A percentile compares a stretch with the other conserved stretches of the same genome.
Evolutionary conservation across 2,113 vertebrate species (phyloP).

Genomic region (Tachysurus vachellii): DNA sequence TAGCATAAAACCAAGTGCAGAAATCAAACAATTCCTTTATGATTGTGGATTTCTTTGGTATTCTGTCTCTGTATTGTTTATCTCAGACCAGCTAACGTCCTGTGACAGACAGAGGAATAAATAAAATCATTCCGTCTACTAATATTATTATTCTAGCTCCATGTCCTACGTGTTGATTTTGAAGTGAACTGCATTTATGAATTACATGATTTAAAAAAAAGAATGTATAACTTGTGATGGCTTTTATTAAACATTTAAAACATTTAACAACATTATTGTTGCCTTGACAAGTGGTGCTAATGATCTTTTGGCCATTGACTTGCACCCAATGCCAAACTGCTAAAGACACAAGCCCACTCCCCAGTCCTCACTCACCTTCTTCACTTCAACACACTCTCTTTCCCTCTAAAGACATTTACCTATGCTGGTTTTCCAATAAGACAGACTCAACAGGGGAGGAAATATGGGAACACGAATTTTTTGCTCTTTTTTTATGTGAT

Average conservation of each 20-base stretch:
- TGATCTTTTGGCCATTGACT: conserved; percentile 57
- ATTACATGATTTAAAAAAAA: not conserved
- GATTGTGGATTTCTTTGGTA: not conserved
- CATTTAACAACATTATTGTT: conserved; percentile 29
- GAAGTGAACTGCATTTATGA: conserved; percentile 5
- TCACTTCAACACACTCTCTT: not conserved
- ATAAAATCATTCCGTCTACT: not conserved
- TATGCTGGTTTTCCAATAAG: conserved; percentile 39
- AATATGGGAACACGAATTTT: not conserved
- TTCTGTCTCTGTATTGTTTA: not conserved
- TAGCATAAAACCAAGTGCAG: conserved; percentile 24
- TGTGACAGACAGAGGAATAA: not conserved
- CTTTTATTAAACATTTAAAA: conserved; percentile 26
- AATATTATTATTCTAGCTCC: not conserved
- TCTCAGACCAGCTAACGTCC: not conserved
- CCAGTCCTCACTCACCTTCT: not conserved
- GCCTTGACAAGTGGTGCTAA: conserved; percentile 64
- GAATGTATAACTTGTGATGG: not conserved
- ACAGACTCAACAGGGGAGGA: conserved; percentile 34
- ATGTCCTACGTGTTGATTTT: conserved; percentile 4
- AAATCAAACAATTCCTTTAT: not conserved
- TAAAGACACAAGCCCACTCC: conserved; percentile 40
- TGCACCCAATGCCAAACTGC: conserved; percentile 69
- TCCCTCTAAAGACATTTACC: conserved; percentile 9
- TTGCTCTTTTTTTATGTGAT: conserved; percentile 40